These are phyloP conservation scores for Acromyrmex echinatior DNA, from an alignment of 1,140 invertebrate genomes.

Conservation along the genomic window DNA sequence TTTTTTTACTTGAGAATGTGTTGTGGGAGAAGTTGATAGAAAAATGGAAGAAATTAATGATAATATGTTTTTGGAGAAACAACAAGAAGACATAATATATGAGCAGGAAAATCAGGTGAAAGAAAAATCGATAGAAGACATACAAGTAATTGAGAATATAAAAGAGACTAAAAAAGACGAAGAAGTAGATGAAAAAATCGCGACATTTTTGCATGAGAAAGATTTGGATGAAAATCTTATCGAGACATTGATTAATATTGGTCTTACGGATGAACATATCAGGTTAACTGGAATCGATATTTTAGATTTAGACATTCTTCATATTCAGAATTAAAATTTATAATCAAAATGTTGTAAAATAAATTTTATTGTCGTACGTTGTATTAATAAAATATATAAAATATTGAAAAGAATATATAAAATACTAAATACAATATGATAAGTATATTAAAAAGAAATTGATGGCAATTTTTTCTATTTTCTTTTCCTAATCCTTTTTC, in stretches of 20 bases:
- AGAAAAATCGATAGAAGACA: neutral
- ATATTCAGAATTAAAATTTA: neutral
- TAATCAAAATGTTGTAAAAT: neutral
- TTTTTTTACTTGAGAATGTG: neutral
- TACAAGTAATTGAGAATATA: neutral
- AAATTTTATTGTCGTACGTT: neutral
- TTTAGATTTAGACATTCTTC: neutral
- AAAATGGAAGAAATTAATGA: constrained; percentile 8
- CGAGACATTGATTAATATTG: constrained; percentile 51
- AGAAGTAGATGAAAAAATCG: constrained; percentile 36
- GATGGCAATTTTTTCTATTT: too few species aligned
- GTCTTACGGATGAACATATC: constrained; percentile 50
- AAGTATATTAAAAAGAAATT: neutral
- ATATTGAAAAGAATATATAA: neutral
- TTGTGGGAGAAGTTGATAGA: neutral
- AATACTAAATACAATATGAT: neutral
- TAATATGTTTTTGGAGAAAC: neutral
- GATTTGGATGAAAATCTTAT: constrained; percentile 60
- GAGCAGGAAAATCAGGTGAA: neutral
- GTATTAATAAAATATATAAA: constrained; percentile 20
- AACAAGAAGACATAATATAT: neutral
- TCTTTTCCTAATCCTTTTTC: neutral
- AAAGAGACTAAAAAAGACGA: neutral
- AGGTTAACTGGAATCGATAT: constrained; percentile 38
- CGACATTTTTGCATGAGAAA: constrained; percentile 59